Evolutionary conservation across 2,888 invertebrate genomes (phyloP).

Genomic region (Agapostemon virescens): DNA sequence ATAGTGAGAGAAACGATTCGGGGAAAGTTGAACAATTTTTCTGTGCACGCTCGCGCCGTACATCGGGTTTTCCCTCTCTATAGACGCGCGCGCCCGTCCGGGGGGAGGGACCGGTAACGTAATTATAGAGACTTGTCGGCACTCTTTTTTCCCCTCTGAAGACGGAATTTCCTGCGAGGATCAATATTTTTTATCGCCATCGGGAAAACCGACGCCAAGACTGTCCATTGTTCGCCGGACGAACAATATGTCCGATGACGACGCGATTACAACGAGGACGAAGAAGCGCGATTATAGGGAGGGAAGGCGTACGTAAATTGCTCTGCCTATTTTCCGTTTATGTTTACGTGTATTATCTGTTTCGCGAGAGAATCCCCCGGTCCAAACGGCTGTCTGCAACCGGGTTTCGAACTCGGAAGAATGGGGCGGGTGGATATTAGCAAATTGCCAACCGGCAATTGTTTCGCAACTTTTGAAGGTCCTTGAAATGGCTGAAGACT

Average conservation of each 20-base stretch:
- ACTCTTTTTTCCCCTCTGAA: background rate
- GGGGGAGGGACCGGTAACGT: background rate
- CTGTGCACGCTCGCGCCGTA: background rate
- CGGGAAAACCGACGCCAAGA: background rate
- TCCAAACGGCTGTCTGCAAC: background rate
- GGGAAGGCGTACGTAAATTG: background rate
- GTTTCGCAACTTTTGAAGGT: too few species aligned
- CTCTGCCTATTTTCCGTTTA: background rate
- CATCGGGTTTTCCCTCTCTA: background rate
- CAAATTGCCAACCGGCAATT: background rate
- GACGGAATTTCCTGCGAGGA: background rate
- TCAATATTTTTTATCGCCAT: background rate
- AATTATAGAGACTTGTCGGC: background rate
- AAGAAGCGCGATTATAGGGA: conserved; percentile 1
- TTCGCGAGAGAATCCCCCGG: background rate
- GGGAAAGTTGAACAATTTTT: background rate
- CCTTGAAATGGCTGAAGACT: too few species aligned
- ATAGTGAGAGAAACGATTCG: background rate
- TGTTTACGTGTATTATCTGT: background rate
- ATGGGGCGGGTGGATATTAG: background rate
- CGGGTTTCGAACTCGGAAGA: background rate
- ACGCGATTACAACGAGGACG: background rate
- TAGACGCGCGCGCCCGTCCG: background rate
- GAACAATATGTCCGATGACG: background rate
- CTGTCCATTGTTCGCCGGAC: background rate